Percentiles rank a stretch among this genome's conserved stretches.
phyloP scores from a whole-genome alignment of 2,113 vertebrate genomes.

The Eubucco bourcierii region DNA sequence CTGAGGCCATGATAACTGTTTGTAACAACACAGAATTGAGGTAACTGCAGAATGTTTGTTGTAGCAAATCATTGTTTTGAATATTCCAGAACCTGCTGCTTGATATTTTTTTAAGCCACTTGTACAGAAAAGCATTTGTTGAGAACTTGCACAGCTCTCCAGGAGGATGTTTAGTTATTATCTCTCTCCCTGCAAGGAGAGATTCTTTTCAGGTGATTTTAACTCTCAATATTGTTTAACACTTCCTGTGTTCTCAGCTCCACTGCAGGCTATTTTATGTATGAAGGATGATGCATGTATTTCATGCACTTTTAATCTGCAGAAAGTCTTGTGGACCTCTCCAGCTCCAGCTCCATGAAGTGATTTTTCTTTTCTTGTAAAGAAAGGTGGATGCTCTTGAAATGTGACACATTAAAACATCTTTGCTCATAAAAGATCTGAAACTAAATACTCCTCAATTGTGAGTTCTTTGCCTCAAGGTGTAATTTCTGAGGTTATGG shows the following conservation, averaged over 20 bases:
- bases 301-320: constrained; percentile 48
- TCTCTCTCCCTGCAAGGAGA: background rate
- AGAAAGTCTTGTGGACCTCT: constrained; percentile 12
- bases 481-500: background rate
- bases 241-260: background rate
- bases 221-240: background rate
- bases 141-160: constrained; percentile 32
- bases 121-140: constrained; percentile 32
- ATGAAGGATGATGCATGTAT: constrained; percentile 36
- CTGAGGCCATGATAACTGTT: background rate
- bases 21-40: background rate
- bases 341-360: background rate
- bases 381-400: background rate
- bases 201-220: constrained; percentile 42
- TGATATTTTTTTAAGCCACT: constrained; percentile 14
- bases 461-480: background rate
- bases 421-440: constrained; percentile 37
- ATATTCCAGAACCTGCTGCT: background rate
- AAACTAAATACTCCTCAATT: background rate
- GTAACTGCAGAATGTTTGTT: background rate
- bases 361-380: constrained; percentile 10
- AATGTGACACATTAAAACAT: constrained; percentile 42
- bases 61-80: background rate
- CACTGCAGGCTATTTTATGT: background rate
- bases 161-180: constrained; percentile 22